Evolutionary conservation across 37 sponge, comb jelly and placozoan species (phyloP).

Genomic region (Beroe ovata): DNA sequence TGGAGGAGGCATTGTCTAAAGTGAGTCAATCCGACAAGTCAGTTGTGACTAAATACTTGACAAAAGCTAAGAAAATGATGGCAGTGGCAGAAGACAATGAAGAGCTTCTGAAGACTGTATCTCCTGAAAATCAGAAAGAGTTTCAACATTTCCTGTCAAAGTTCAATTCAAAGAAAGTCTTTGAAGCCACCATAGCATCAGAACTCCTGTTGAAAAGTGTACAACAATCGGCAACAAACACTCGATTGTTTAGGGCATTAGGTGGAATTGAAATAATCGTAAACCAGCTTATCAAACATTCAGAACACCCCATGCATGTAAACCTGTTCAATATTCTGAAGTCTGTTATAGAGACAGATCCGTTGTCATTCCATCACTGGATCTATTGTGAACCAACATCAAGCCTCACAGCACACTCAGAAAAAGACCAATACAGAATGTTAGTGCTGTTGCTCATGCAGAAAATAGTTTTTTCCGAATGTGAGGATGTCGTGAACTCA

Average conservation of each 20-base stretch:
- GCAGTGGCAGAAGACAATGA: not conserved
- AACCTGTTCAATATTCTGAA: slow-evolving; percentile 19
- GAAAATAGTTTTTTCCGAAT: slow-evolving; percentile 6
- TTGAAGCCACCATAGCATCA: slow-evolving; percentile 45
- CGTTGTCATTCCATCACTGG: slow-evolving; percentile 33
- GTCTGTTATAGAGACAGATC: not conserved
- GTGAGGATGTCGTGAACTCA: not conserved
- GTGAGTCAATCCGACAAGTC: not conserved
- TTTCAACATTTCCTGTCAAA: slow-evolving; percentile 48
- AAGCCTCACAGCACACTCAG: not conserved
- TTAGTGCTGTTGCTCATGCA: slow-evolving; percentile 9
- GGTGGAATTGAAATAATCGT: slow-evolving; percentile 7
- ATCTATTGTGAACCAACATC: slow-evolving; percentile 19
- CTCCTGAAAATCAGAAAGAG: slow-evolving; percentile 28
- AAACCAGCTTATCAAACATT: not conserved
- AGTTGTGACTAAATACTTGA: not conserved
- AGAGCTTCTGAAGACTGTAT: not conserved
- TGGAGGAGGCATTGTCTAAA: not conserved
- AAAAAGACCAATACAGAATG: slow-evolving; percentile 26
- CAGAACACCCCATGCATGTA: not conserved
- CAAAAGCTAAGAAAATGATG: slow-evolving; percentile 7
- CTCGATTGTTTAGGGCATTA: not conserved
- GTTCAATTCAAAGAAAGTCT: slow-evolving; percentile 17
- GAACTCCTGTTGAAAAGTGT: slow-evolving; percentile 41
- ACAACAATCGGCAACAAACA: not conserved